These are phyloP conservation scores for Caenorhabditis brenneri DNA, from an alignment of 1,140 invertebrate species.

Conservation along the genomic window DNA sequence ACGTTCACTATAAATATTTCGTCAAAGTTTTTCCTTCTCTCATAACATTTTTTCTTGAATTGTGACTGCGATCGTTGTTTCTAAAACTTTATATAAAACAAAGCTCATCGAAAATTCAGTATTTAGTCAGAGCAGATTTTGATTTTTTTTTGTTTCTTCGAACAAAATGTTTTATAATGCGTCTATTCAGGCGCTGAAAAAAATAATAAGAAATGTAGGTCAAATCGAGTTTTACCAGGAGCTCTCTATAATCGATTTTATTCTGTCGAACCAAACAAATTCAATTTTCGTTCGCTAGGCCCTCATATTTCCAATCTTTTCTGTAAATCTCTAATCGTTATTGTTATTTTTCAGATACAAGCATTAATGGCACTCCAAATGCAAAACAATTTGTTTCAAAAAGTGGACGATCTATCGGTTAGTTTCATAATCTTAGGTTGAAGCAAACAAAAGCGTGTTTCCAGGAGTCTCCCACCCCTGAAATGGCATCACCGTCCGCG, in stretches of 20 bases:
- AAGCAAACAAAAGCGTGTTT: not conserved
- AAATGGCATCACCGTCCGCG: not conserved
- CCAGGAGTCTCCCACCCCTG: not conserved
- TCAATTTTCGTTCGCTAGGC: not conserved
- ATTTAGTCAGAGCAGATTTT: too few species aligned
- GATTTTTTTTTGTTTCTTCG: too few species aligned
- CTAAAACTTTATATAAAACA: too few species aligned
- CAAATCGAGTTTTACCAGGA: too few species aligned
- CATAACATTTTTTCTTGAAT: not conserved
- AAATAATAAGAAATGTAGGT: too few species aligned
- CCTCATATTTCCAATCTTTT: not conserved
- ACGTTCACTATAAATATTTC: too few species aligned
- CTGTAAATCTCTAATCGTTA: too few species aligned
- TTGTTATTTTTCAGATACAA: slow-evolving; percentile 12
- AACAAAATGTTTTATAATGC: too few species aligned
- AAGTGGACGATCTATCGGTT: not conserved
- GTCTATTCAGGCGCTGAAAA: too few species aligned
- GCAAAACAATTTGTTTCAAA: not conserved
- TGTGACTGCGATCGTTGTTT: not conserved
- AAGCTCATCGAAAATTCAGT: too few species aligned
- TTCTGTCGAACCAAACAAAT: too few species aligned
- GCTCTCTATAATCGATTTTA: too few species aligned
- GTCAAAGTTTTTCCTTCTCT: not conserved
- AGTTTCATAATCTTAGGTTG: not conserved
- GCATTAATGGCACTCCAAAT: slow-evolving; percentile 8